Base-by-base conservation (phyloP, 2,113 vertebrate species). In the Chrysemys picta region DNA sequence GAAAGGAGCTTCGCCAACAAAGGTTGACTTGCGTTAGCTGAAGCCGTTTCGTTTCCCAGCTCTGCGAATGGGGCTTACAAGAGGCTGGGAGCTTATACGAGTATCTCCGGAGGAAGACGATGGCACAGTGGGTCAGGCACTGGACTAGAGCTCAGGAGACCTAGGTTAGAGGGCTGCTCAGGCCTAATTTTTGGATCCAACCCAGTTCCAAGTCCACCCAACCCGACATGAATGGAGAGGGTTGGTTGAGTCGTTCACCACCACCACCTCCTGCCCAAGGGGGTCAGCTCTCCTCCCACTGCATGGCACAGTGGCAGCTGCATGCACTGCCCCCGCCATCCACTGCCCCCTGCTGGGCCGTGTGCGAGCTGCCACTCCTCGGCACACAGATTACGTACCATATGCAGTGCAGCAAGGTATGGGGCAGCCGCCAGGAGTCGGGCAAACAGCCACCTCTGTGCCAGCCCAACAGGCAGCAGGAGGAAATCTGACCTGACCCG, bases 1-100 rank as follows among this genome's bases (percentile, higher is more conserved):
- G 29, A 89, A 3, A 94, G 88, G 75, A 91, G n/a, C 38, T 53
- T 2, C 0, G 49, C 79, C 93, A 95, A 95, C 0, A 0, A 78
- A 82, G 54, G 54, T 25, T 88, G 90, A 87, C 95, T 31, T 27
- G 47, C 81, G 83, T 97, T 90, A 87, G 81, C 59, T 27, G 76
- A 88, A 80, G 31, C 16, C 31, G 59, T 79, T 86, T 8, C 2
- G 72, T 0, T 0, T 1, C 88, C 72, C 53, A 89, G 89, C 29
- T 84, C 89, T 78, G 90, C 0, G 1, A 19, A 3, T 9, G 57
- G 59, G 8, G 53, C 31, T 96, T 79, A 72, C 42, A 75, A 93
- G 87, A 57, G 1, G 0, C 29, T 50, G 47, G 72, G 82, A 89
- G 38, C 35, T 82, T 16, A n/a, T 24, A 35, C 0, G 17, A 50